Evolutionary conservation across 1,140 invertebrate genomes (phyloP), one percentile per base, ranked within the genome.

Genomic region (Cyclina sinensis): DNA sequence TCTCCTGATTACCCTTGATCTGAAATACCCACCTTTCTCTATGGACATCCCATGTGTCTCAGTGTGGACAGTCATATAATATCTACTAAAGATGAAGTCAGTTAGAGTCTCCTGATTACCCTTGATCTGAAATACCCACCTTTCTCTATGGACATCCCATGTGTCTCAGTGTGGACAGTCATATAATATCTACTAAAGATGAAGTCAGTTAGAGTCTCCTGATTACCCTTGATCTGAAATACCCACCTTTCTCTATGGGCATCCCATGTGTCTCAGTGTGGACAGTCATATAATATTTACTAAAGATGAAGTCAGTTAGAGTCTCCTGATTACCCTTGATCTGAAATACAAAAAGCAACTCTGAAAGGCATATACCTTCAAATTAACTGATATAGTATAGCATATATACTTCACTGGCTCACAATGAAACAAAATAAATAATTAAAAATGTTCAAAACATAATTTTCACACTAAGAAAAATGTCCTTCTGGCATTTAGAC

Each of bases 81-180:
- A 93, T 83, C 94, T 95, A 81, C 91, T 92, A 91, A 95, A 95
- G 48, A 95, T 90, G 78, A 95, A 90, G 27, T 94, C 93, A 48
- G 91, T 92, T 57, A 94, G 48, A 12, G 68, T 68, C n/a, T 90
- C 90, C 5, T 73, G 51, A 21, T 80, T 35, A 11, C 91, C 91
- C 76, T 91, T 93, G 27, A 94, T 88, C 94, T 95, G 90, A 90
- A 90, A n/a, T 82, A 18, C 24, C n/a, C 9, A n/a, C n/a, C n/a
- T n/a, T n/a, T n/a, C n/a, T n/a, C n/a, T n/a, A n/a, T n/a, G n/a
- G n/a, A 70, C 9, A 93, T 43, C 18, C 93, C 93, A 24, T 86
- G 80, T 0, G 90, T 87, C 76, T 95, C 94, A n/a, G 94, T 93
- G 70, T 95, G 91, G 43, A 91, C 91, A 7, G 92, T 91, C 86